Percentiles rank a stretch among this genome's conserved stretches.
Conservation (phyloP, 2,113 vertebrate species). For the Heterochromis multidens region DNA sequence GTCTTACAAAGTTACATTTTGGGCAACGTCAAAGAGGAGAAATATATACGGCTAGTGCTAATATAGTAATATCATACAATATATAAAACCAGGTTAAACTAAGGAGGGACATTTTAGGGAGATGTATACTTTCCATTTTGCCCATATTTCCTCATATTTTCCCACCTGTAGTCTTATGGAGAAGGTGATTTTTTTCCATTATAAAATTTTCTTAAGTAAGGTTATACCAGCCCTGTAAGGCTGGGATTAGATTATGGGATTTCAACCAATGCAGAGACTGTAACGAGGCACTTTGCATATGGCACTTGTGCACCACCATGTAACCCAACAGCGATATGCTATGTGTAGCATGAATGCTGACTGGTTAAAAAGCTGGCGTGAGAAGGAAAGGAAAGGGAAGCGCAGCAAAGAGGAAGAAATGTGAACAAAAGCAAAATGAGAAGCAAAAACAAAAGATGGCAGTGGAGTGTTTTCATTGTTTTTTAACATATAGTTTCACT, state of each 20-base stretch:
- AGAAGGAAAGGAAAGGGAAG: background rate
- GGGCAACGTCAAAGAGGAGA: too few species aligned
- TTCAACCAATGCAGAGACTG: background rate
- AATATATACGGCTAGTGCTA: too few species aligned
- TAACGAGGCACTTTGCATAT: background rate
- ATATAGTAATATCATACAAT: too few species aligned
- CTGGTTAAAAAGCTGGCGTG: background rate
- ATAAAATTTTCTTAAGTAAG: too few species aligned
- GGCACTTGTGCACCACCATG: fast-evolving
- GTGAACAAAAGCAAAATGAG: background rate
- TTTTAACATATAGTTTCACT: background rate
- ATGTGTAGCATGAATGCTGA: background rate
- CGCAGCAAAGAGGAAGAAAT: background rate
- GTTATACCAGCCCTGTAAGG: background rate
- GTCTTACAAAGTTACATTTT: too few species aligned
- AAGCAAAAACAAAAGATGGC: background rate
- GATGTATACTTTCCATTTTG: too few species aligned
- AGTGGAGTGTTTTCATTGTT: background rate
- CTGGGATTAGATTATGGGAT: background rate
- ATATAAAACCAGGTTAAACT: too few species aligned
- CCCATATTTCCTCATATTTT: too few species aligned
- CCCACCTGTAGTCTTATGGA: too few species aligned
- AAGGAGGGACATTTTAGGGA: too few species aligned
- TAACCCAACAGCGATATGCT: background rate
- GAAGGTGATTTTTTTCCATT: too few species aligned